Percentiles rank a stretch among this genome's conserved stretches.
Evolutionary conservation across 2,797 vertebrate genomes (phyloP).

Genomic region (Syngnathus acus): DNA sequence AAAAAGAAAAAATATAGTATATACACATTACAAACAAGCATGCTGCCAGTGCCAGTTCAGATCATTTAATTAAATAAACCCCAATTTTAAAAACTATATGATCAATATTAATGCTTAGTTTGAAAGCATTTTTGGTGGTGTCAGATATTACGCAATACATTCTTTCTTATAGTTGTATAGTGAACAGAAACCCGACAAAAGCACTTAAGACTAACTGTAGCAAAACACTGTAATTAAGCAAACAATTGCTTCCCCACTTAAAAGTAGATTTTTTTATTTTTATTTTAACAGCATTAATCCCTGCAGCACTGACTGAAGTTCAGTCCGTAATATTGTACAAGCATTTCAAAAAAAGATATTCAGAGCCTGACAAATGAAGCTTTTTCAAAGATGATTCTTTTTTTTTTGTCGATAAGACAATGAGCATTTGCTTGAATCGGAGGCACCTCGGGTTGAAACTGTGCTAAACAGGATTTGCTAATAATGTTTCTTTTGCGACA

Average conservation of each 20-base stretch:
- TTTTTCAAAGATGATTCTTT: conserved; percentile 47
- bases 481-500: conserved; percentile 63
- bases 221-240: conserved; percentile 60
- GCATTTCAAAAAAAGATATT: conserved; percentile 44
- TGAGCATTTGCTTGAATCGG: conserved; percentile 50
- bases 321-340: conserved; percentile 46
- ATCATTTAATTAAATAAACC: neutral
- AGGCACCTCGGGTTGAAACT: conserved; percentile 54
- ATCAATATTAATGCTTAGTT: neutral
- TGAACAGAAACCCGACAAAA: conserved; percentile 42
- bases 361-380: conserved; percentile 37
- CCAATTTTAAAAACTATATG: neutral
- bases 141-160: neutral
- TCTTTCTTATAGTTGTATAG: conserved; percentile 9
- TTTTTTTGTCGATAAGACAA: conserved; percentile 61
- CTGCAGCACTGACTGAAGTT: conserved; percentile 47
- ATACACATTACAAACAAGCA: too few relatives aligned
- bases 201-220: conserved; percentile 44
- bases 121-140: neutral
- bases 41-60: neutral
- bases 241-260: conserved; percentile 47
- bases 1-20: neutral
- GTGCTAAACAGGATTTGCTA: conserved; percentile 66
- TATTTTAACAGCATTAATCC: conserved; percentile 40
- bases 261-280: conserved; percentile 49